Evolutionary conservation across 2,113 vertebrate species (phyloP), one percentile per base, ranked within the genome.

Genomic region (Mustelus asterias): DNA sequence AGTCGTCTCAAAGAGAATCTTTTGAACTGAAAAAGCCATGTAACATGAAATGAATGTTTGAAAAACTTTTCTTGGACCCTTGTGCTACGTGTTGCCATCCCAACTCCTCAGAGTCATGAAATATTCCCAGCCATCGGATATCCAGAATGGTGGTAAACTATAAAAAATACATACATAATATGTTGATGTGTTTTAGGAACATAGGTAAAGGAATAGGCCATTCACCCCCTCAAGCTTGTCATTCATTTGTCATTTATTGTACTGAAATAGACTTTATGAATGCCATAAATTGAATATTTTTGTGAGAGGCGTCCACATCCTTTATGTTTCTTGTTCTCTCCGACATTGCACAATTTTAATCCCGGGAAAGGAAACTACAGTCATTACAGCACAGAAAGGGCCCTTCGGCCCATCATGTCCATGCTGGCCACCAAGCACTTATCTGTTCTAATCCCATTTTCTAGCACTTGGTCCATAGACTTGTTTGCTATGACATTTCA

Each of bases 331-430:
- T 10, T 20, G 4, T 67, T 63, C 63, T 93, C n/a, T 65, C 3
- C 24, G n/a, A 1, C 16, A n/a, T 65, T 63, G 60, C 6, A 37
- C 7, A 92, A n/a, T 63, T 92, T 22, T 83, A 60, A 20, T 29
- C 89, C 65, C 3, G 33, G 58, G 18, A 85, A 96, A 95, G 41
- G 65, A 78, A 96, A 96, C 67, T 33, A 54, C 96, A 80, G 18
- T 65, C 70, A 94, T 16, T 88, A 63, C 60, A 63, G 0, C 60
- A 63, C 60, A 63, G 60, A 13, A 63, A 63, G 60, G 3, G 60
- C 60, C 60, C 60, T 63, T 3, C 60, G 60, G 10, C 60, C 60
- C 60, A 63, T 13, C 60, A 63, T 63, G 60, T 13, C 60, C 10
- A 13, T 13, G 10, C 60, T 63, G 60, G 60, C 60, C 60, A 63